Evolutionary conservation across 1,140 invertebrate genomes (phyloP).

Genomic region (Leptopilina clavipes): DNA sequence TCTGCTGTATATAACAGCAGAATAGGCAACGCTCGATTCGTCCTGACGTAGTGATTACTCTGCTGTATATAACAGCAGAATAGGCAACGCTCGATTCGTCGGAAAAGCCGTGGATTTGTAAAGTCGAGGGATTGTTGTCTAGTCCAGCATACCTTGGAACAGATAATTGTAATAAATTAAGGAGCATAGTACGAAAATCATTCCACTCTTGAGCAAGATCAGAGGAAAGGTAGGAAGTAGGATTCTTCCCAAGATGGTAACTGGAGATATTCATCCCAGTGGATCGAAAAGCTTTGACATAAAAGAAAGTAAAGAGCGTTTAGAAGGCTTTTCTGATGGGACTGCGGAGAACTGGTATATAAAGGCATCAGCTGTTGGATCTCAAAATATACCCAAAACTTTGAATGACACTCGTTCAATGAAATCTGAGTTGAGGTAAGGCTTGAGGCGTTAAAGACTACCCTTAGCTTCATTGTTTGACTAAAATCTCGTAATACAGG

Average conservation of each 20-base stretch:
- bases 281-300: slow-evolving; percentile 60
- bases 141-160: too few relatives aligned
- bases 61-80: neutral
- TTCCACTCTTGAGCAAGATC: too few relatives aligned
- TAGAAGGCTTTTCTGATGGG: slow-evolving; percentile 39
- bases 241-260: slow-evolving; percentile 64
- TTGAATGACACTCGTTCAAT: too few relatives aligned
- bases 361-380: neutral
- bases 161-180: too few relatives aligned
- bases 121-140: too few relatives aligned
- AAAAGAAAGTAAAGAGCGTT: slow-evolving; percentile 53
- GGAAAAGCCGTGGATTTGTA: too few relatives aligned
- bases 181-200: too few relatives aligned
- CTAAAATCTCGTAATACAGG: slow-evolving; percentile 12
- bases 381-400: neutral
- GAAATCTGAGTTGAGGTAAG: neutral
- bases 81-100: neutral
- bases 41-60: too few relatives aligned
- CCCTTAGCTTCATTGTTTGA: neutral
- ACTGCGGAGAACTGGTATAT: neutral
- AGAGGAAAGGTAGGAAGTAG: slow-evolving; percentile 30
- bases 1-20: too few relatives aligned
- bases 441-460: slow-evolving; percentile 35
- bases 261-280: slow-evolving; percentile 59
- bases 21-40: slow-evolving; percentile 8